These are phyloP conservation scores for Loriculus beryllinus DNA, from an alignment of 2,797 vertebrate genomes.

Conservation along the genomic window DNA sequence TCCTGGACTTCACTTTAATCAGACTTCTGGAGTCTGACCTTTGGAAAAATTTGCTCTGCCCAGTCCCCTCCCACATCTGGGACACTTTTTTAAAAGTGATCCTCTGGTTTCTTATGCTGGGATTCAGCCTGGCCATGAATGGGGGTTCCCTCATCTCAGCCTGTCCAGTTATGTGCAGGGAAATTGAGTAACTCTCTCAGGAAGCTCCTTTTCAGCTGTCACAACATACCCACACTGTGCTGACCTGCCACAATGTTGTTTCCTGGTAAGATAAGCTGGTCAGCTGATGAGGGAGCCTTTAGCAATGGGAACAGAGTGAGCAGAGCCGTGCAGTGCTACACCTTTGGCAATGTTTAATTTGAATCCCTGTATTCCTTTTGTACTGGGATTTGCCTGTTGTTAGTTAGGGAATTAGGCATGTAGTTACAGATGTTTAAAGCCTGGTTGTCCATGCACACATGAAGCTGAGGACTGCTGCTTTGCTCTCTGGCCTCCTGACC, in stretches of 20 bases:
- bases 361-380: neutral
- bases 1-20: conserved; percentile 26
- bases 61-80: neutral
- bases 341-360: neutral
- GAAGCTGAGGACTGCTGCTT: neutral
- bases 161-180: neutral
- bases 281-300: neutral
- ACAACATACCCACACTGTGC: neutral
- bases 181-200: neutral
- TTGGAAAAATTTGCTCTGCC: conserved; percentile 19
- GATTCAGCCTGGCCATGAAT: conserved; percentile 8
- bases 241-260: neutral
- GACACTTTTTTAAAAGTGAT: conserved; percentile 5
- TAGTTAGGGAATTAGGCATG: neutral
- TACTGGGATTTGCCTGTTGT: neutral
- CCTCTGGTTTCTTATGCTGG: conserved; percentile 6
- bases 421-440: neutral
- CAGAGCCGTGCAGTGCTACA: neutral
- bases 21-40: conserved; percentile 38
- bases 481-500: neutral
- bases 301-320: neutral
- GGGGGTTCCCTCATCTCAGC: conserved; percentile 20
- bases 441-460: neutral
- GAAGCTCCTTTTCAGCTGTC: conserved; percentile 27
- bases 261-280: neutral